These are phyloP conservation scores for Enteromius mattozi DNA, from an alignment of 2,797 vertebrate genomes.

Conservation along the genomic window DNA sequence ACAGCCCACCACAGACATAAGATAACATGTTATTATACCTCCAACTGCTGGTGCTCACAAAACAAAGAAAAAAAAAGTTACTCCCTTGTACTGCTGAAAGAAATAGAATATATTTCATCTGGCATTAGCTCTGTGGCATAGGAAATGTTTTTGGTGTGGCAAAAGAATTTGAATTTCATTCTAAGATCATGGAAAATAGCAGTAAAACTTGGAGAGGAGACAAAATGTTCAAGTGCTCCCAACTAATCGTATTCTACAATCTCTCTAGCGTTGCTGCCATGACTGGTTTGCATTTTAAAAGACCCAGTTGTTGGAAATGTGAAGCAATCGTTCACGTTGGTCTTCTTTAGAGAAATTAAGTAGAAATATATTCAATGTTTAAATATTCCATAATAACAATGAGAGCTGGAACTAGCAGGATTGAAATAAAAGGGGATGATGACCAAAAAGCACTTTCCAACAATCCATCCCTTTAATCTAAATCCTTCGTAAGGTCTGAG, in stretches of 20 bases:
- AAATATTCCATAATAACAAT: constrained; percentile 70
- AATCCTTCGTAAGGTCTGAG: constrained; percentile 46
- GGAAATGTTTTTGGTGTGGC: constrained; percentile 70
- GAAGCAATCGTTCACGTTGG: constrained; percentile 23
- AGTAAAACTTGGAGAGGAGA: constrained; percentile 68
- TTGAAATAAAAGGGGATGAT: not conserved
- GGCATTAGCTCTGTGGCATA: constrained; percentile 64
- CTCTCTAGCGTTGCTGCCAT: constrained; percentile 62
- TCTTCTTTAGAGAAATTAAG: constrained; percentile 66
- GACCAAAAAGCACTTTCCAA: constrained; percentile 53
- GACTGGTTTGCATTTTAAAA: constrained; percentile 69
- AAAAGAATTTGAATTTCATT: constrained; percentile 71
- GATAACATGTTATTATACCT: constrained; percentile 51
- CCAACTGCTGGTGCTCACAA: constrained; percentile 24
- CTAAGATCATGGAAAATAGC: constrained; percentile 73
- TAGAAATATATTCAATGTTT: constrained; percentile 61
- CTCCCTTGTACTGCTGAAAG: constrained; percentile 44
- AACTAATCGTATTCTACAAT: constrained; percentile 67
- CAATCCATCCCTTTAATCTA: constrained; percentile 62
- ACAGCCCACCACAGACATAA: constrained; percentile 45
- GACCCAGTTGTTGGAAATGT: constrained; percentile 36
- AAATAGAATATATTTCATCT: constrained; percentile 58
- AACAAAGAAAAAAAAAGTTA: constrained; percentile 36
- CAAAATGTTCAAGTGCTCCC: constrained; percentile 66
- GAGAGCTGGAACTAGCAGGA: constrained; percentile 61